Conservation (phyloP, 2,888 invertebrate species). For the Congeria kusceri region DNA sequence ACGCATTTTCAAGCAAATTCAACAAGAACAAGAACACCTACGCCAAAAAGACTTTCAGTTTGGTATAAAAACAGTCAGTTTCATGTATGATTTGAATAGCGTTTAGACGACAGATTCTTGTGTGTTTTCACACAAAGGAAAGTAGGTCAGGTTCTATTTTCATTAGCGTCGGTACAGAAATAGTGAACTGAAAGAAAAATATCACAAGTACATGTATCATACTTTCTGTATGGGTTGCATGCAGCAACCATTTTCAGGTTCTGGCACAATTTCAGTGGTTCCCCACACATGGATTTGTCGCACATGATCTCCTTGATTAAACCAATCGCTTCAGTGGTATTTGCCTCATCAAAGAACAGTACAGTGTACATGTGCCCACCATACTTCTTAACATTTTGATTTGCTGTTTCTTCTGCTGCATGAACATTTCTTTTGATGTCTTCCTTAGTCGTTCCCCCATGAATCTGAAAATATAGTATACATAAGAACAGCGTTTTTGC, state of each 20-base stretch:
- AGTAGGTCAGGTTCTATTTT: too few relatives aligned
- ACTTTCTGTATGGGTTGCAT: slow-evolving; percentile 83
- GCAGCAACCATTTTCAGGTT: slow-evolving; percentile 83
- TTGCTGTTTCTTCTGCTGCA: slow-evolving; percentile 72
- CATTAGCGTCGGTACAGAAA: too few relatives aligned
- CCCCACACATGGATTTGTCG: not conserved
- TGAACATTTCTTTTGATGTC: slow-evolving; percentile 78
- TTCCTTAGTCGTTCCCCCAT: slow-evolving; percentile 80
- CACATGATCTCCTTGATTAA: slow-evolving; percentile 62
- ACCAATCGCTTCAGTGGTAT: slow-evolving; percentile 83
- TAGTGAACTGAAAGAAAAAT: too few relatives aligned
- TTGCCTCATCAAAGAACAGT: slow-evolving; percentile 83
- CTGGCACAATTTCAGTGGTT: slow-evolving; percentile 53
- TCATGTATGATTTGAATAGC: too few relatives aligned
- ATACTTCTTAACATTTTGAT: slow-evolving; percentile 63
- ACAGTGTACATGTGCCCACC: slow-evolving; percentile 75
- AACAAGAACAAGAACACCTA: too few relatives aligned
- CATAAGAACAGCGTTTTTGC: not conserved
- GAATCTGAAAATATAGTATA: slow-evolving; percentile 68
- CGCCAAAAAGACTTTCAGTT: too few relatives aligned
- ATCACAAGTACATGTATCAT: too few relatives aligned
- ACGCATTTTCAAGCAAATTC: too few relatives aligned
- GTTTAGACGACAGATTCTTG: too few relatives aligned
- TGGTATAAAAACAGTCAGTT: too few relatives aligned
- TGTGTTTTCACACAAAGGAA: too few relatives aligned